phyloP scores from a whole-genome alignment of 2,888 invertebrate genomes.

The Aromia moschata region DNA sequence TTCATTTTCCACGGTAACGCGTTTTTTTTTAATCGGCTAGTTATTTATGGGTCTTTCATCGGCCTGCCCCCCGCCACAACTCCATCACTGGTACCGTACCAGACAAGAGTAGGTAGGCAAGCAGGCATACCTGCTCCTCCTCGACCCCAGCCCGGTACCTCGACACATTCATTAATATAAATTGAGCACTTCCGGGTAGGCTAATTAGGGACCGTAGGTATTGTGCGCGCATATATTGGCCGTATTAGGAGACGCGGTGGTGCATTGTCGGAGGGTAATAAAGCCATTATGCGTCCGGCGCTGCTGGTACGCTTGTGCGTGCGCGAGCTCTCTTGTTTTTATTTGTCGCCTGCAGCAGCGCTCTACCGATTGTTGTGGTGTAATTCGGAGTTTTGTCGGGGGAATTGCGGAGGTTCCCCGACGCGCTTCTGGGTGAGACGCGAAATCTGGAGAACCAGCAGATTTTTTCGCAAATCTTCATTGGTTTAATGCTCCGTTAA shows the following conservation, averaged over 20 bases:
- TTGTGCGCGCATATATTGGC: conserved; percentile 30
- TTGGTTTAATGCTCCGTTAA: no score
- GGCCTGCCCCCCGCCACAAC: no score
- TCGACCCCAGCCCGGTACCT: conserved; percentile 1
- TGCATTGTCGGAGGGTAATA: conserved; percentile 31
- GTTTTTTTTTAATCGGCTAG: no score
- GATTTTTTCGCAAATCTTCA: no score
- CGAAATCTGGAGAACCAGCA: no score
- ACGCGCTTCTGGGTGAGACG: no score
- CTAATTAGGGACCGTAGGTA: conserved; percentile 34
- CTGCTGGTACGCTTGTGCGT: conserved; percentile 16
- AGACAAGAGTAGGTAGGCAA: not conserved
- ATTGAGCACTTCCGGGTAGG: conserved; percentile 36
- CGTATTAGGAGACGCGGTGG: conserved; percentile 29
- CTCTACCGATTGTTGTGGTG: conserved; percentile 6
- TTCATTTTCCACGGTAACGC: no score
- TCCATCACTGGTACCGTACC: no score
- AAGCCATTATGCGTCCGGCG: conserved; percentile 31
- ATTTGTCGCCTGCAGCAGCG: conserved; percentile 24
- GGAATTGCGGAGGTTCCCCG: not conserved
- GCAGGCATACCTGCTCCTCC: conserved; percentile 22
- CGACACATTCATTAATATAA: conserved; percentile 31
- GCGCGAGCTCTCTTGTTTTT: conserved; percentile 31
- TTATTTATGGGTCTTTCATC: no score
- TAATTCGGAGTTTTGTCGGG: not conserved